phyloP scores from a whole-genome alignment of 2,888 invertebrate genomes.

The Alentia gelatinosa region DNA sequence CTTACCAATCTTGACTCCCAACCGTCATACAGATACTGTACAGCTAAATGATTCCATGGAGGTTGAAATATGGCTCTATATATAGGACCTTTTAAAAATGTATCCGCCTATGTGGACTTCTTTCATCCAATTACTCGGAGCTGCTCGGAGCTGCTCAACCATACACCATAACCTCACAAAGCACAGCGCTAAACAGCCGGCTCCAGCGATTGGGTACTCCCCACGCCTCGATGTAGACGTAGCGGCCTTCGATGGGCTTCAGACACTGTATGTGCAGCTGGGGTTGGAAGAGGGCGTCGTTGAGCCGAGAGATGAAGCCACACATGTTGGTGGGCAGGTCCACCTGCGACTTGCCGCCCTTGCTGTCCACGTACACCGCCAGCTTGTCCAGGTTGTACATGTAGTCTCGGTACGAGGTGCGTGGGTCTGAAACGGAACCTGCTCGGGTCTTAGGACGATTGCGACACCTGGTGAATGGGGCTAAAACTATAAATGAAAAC shows the following conservation, averaged over 20 bases:
- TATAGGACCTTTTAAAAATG: too few relatives aligned
- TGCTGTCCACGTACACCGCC: conserved; percentile 82
- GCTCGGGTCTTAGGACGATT: background rate
- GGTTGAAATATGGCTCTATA: too few relatives aligned
- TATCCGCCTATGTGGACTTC: too few relatives aligned
- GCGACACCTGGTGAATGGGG: background rate
- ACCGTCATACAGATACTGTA: too few relatives aligned
- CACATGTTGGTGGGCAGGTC: conserved; percentile 76
- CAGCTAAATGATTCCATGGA: too few relatives aligned
- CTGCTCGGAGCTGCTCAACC: too few relatives aligned
- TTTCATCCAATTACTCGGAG: too few relatives aligned
- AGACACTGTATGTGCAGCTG: conserved; percentile 82
- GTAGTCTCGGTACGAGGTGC: conserved; percentile 77
- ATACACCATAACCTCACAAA: conserved; percentile 83
- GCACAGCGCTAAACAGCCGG: conserved; percentile 82
- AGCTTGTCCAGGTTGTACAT: conserved; percentile 82
- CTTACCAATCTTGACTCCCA: too few relatives aligned
- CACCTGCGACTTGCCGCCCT: conserved; percentile 70
- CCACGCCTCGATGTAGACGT: conserved; percentile 82
- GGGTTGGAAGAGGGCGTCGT: conserved; percentile 82
- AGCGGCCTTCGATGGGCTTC: conserved; percentile 80
- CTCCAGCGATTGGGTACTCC: conserved; percentile 82
- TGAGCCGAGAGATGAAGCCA: conserved; percentile 81
- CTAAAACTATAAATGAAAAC: background rate
- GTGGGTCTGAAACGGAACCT: conserved; percentile 52